Base-by-base conservation (phyloP, 2,888 invertebrate species). In the Odiellus spinosus region DNA sequence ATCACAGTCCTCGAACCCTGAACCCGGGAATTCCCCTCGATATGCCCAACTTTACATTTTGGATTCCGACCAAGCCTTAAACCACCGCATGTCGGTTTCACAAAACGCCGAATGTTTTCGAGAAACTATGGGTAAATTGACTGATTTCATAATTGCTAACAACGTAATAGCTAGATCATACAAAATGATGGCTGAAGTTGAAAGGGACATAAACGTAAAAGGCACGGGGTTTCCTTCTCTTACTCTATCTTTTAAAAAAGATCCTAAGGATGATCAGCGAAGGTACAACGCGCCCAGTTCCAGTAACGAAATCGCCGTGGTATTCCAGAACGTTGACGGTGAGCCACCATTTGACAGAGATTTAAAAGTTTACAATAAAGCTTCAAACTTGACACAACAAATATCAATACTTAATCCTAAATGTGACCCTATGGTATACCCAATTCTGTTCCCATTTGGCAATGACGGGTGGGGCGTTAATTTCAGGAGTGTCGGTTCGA, bases 391-490 rank as follows among this genome's bases (percentile, higher is more conserved):
- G n/a, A n/a, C n/a, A n/a, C n/a, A n/a, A n/a, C n/a, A n/a, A n/a
- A n/a, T n/a, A n/a, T n/a, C n/a, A n/a, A n/a, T n/a, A n/a, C n/a
- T n/a, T 2, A n/a, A n/a, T n/a, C n/a, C n/a, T n/a, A n/a, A n/a
- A n/a, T n/a, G n/a, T n/a, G 47, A 47, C 4, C 43, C 43, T 5
- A 43, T 39, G 43, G 20, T 21, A 3, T 39, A 43, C 11, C 21
- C 36, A 3, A 11, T 47, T 10, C 36, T 47, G 15, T 43, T 47
- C 18, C 4, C 40, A 4, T 4, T 17, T 40, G 40, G 40, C 12
- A 4, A 40, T 2, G 12, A 5, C 3, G 6, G 17, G 18, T 40
- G 4, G 40, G 17, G 18, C 4, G n/a, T 11, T 33, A 3, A 5
- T 12, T 4, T 6, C 4, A 3, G 10, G 8, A 3, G 18, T 3